These are phyloP conservation scores for Drosophila anomelani DNA, from an alignment of 2,888 invertebrate genomes.

Conservation along the genomic window DNA sequence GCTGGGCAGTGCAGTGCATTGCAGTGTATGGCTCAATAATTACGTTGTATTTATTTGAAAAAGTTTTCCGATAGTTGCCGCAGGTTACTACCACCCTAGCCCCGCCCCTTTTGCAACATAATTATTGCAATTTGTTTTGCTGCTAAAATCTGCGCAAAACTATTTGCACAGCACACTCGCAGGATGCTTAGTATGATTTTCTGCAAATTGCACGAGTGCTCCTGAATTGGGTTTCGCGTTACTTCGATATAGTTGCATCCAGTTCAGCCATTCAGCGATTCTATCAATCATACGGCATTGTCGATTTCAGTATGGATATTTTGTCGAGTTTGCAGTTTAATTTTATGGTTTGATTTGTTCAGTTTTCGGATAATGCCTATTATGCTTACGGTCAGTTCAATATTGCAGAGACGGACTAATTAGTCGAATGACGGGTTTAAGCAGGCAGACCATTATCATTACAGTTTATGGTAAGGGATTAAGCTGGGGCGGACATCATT, in stretches of 20 bases:
- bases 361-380: constrained; percentile 16
- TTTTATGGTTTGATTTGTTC: constrained; percentile 50
- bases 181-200: constrained; percentile 53
- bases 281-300: constrained; percentile 67
- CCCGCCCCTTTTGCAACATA: constrained; percentile 46
- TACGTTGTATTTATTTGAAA: constrained; percentile 73
- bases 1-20: constrained; percentile 21
- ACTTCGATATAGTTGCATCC: constrained; percentile 65
- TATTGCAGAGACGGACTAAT: constrained; percentile 17
- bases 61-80: constrained; percentile 59
- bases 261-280: constrained; percentile 35
- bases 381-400: constrained; percentile 16
- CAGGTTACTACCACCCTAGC: constrained; percentile 17
- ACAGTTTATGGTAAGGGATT: background rate
- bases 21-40: constrained; percentile 70
- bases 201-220: constrained; percentile 60
- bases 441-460: background rate
- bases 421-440: background rate
- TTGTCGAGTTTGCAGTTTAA: constrained; percentile 54
- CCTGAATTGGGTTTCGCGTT: constrained; percentile 13
- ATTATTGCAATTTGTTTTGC: constrained; percentile 74
- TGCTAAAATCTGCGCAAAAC: constrained; percentile 69
- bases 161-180: constrained; percentile 40
- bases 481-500: background rate
- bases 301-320: constrained; percentile 41